These are phyloP conservation scores for Eutrigla gurnardus DNA, from an alignment of 2,797 vertebrate species.

Conservation along the genomic window DNA sequence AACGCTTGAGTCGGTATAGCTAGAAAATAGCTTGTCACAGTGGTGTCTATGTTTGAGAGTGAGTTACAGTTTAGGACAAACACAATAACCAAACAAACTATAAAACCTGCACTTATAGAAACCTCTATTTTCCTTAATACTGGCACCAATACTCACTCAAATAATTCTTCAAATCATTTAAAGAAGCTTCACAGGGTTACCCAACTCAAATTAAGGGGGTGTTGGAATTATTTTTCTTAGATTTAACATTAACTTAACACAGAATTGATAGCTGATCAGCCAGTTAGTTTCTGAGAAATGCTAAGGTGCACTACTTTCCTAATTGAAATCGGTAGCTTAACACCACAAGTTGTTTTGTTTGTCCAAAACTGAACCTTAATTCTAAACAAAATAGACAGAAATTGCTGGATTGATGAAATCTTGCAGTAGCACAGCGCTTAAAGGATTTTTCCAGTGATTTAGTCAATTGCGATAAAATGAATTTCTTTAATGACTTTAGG, in stretches of 20 bases:
- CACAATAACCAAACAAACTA: not conserved
- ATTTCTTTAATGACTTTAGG: not conserved
- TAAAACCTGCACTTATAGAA: not conserved
- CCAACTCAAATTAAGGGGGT: not conserved
- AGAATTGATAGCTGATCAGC: not conserved
- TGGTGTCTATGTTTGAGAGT: not conserved
- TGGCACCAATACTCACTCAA: not conserved
- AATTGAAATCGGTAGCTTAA: not conserved
- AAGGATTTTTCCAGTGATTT: not conserved
- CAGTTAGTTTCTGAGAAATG: conserved; percentile 1
- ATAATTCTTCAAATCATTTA: conserved; percentile 1
- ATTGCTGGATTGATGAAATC: not conserved
- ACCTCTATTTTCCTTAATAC: not conserved
- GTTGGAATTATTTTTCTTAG: too few relatives aligned
- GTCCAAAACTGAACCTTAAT: not conserved
- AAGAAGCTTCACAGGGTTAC: not conserved
- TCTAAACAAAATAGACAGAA: not conserved
- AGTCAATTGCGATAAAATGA: not conserved
- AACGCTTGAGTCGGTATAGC: conserved; percentile 15
- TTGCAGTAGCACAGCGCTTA: not conserved
- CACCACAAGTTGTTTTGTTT: not conserved
- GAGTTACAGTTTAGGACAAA: not conserved
- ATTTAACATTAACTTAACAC: not conserved
- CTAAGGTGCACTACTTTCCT: not conserved
- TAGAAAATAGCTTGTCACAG: not conserved